Conservation (phyloP, 2,797 vertebrate genomes). For the Epinephelus coioides region DNA sequence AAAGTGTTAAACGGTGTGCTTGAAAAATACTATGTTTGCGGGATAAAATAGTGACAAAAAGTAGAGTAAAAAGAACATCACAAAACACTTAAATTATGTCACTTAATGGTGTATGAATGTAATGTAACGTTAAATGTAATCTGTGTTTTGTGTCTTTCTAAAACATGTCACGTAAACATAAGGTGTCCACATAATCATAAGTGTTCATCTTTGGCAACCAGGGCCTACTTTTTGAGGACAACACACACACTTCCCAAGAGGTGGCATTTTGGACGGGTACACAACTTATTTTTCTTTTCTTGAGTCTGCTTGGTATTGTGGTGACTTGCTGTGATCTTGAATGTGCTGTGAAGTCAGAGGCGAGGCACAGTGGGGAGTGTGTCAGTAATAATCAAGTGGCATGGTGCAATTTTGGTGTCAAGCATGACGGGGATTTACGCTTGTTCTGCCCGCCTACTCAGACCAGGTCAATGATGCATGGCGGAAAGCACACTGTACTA, state of each 20-base stretch:
- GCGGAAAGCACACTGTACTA: background rate
- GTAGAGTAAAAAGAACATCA: background rate
- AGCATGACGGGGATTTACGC: slow-evolving; percentile 37
- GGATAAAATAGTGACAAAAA: slow-evolving; percentile 6
- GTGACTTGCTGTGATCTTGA: slow-evolving; percentile 43
- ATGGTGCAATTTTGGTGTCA: slow-evolving; percentile 60
- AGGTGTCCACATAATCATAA: background rate
- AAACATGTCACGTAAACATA: background rate
- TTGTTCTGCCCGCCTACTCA: slow-evolving; percentile 31
- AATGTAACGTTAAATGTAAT: background rate
- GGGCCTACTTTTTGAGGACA: background rate
- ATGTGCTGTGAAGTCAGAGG: slow-evolving; percentile 42
- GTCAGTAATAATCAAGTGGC: slow-evolving; percentile 60
- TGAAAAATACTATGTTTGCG: slow-evolving; percentile 2
- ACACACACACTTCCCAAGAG: background rate
- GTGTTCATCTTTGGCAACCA: background rate
- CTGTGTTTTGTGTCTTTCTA: background rate
- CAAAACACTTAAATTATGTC: background rate
- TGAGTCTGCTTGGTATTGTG: slow-evolving; percentile 37
- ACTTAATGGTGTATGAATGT: slow-evolving; percentile 1
- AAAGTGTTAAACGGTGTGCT: background rate
- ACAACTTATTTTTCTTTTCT: slow-evolving; percentile 27
- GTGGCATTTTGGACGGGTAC: slow-evolving; percentile 21
- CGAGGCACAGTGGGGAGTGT: slow-evolving; percentile 34
- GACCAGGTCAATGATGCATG: slow-evolving; percentile 25